Conservation (phyloP, 2,888 invertebrate genomes). For the Pollenia griseotomentosa region DNA sequence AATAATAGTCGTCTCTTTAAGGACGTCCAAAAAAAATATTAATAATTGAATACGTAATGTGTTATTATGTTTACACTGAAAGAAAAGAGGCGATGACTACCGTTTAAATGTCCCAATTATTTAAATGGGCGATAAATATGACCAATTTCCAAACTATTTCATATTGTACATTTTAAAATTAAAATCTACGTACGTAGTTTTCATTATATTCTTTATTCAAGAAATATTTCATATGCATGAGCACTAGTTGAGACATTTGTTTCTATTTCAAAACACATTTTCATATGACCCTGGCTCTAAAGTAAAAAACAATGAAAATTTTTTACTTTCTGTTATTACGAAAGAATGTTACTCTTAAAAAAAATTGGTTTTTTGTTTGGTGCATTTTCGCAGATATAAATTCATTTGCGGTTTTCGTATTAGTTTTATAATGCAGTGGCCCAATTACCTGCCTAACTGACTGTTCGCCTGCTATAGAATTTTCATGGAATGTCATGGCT, state of each 20-base stretch:
- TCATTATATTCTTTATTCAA: neutral
- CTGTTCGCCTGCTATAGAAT: constrained; percentile 27
- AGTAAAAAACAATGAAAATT: neutral
- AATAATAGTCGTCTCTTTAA: too few relatives aligned
- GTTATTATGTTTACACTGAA: too few relatives aligned
- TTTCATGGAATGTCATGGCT: constrained; percentile 61
- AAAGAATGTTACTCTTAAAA: constrained; percentile 38
- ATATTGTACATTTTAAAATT: too few relatives aligned
- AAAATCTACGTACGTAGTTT: too few relatives aligned
- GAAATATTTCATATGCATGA: neutral
- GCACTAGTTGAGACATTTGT: too few relatives aligned
- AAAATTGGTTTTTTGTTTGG: constrained; percentile 21
- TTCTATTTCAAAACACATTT: too few relatives aligned
- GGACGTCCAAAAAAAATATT: too few relatives aligned
- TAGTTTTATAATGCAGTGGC: neutral
- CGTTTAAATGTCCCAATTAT: too few relatives aligned
- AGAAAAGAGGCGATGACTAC: too few relatives aligned
- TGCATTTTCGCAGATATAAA: constrained; percentile 30
- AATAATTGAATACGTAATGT: too few relatives aligned
- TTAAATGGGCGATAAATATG: too few relatives aligned
- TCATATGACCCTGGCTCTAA: neutral
- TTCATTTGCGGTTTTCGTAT: constrained; percentile 29
- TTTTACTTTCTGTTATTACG: constrained; percentile 19
- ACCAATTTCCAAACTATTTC: too few relatives aligned
- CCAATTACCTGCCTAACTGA: constrained; percentile 27